These are phyloP conservation scores for Drosophila tsacasi DNA, from an alignment of 1,140 invertebrate species.

Conservation along the genomic window DNA sequence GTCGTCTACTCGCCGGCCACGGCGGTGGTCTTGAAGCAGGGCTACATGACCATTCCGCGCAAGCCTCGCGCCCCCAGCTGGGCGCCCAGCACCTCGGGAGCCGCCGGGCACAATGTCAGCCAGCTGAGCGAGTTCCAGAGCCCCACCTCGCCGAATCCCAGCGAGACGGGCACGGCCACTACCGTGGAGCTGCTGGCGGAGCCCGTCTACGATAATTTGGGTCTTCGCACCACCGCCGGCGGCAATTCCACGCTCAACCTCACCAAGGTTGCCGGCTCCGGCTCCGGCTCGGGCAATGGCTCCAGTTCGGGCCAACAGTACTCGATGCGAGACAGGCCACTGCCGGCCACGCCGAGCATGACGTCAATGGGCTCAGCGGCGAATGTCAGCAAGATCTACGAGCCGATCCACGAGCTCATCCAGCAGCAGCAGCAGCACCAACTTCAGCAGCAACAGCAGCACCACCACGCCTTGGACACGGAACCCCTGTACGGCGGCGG, in stretches of 20 bases:
- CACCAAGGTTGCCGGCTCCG: conserved; percentile 86
- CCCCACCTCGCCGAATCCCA: conserved; percentile 86
- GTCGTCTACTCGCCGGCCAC: conserved; percentile 85
- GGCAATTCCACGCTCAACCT: conserved; percentile 92
- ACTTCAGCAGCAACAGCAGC: conserved; percentile 42
- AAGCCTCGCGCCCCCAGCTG: conserved; percentile 93
- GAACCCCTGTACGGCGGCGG: conserved; percentile 72
- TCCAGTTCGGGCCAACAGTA: conserved; percentile 84
- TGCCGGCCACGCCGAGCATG: conserved; percentile 87
- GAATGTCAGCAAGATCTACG: conserved; percentile 74
- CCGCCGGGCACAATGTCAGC: conserved; percentile 82
- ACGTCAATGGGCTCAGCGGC: conserved; percentile 87
- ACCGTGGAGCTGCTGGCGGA: conserved; percentile 87
- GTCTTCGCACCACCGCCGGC: conserved; percentile 92
- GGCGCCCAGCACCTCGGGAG: conserved; percentile 87
- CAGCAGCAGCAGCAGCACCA: conserved; percentile 67
- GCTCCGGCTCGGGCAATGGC: conserved; percentile 68
- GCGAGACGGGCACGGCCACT: conserved; percentile 86
- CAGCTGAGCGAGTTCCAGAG: conserved; percentile 82
- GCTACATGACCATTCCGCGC: conserved; percentile 94
- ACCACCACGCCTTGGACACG: conserved; percentile 59
- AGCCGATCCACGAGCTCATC: conserved; percentile 81
- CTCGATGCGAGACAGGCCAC: conserved; percentile 87
- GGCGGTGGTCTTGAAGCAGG: conserved; percentile 88
- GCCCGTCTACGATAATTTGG: conserved; percentile 94